phyloP scores from a whole-genome alignment of 2,797 vertebrate genomes.

The Salarias fasciatus region DNA sequence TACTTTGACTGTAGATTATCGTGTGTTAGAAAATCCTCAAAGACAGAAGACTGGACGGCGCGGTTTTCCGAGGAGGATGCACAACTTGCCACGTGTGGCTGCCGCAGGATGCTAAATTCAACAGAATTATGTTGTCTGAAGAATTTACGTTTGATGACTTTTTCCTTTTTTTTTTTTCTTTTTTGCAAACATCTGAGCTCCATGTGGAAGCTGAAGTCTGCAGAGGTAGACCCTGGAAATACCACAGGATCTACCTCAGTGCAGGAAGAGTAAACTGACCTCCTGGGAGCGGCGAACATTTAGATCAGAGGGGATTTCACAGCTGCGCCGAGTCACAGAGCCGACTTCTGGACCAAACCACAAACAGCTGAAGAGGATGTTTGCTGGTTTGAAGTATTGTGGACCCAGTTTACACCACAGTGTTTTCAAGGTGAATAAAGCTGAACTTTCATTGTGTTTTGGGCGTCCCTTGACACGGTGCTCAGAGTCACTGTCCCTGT shows the following conservation, averaged over 20 bases:
- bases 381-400: no score
- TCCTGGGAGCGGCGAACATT: no score
- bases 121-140: conserved; percentile 57
- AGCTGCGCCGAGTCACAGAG: no score
- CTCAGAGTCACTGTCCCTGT: no score
- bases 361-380: no score
- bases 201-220: conserved; percentile 51
- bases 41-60: conserved; percentile 23
- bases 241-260: not conserved
- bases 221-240: not conserved
- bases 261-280: no score
- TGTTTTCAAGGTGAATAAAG: no score
- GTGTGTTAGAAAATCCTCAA: conserved; percentile 1
- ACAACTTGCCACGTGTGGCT: conserved; percentile 16
- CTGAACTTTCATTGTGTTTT: no score
- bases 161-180: conserved; percentile 20
- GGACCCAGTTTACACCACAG: no score
- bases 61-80: conserved; percentile 28
- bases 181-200: conserved; percentile 64
- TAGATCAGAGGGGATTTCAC: no score
- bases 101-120: conserved; percentile 32
- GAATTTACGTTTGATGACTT: conserved; percentile 64
- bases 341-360: no score
- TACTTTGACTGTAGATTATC: conserved; percentile 7
- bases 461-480: no score